Conservation (phyloP, 2,888 invertebrate species). For the Dryobota labecula region DNA sequence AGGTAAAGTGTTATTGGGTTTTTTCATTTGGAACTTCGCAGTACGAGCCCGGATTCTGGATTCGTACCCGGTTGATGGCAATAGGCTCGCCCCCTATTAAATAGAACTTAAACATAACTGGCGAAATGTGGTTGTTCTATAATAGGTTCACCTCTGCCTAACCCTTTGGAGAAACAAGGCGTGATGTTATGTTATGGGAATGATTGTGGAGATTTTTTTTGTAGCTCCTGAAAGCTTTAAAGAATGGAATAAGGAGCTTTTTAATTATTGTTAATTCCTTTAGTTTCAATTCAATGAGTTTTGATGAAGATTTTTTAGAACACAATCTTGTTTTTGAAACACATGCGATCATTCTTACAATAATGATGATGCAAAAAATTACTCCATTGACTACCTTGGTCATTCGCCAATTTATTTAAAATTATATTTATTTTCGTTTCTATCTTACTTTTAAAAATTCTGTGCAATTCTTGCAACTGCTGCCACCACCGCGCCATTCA, state of each 20-base stretch:
- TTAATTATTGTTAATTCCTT: not conserved
- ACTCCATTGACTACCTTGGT: conserved; percentile 28
- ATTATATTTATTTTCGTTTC: not conserved
- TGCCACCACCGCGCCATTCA: too few species aligned
- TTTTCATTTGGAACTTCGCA: too few species aligned
- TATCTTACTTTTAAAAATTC: not conserved
- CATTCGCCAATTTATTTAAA: conserved; percentile 5
- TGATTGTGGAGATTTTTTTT: not conserved
- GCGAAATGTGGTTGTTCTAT: too few species aligned
- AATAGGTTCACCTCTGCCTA: too few species aligned
- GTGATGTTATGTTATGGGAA: too few species aligned
- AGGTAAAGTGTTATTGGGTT: too few species aligned
- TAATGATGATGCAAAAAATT: conserved; percentile 12
- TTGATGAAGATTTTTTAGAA: not conserved
- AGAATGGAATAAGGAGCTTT: not conserved
- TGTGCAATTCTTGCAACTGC: not conserved
- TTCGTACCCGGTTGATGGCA: too few species aligned
- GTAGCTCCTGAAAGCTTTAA: not conserved
- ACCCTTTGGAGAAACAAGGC: too few species aligned
- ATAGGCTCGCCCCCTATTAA: too few species aligned
- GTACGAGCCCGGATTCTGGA: too few species aligned
- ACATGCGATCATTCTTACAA: not conserved
- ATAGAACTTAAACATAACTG: too few species aligned
- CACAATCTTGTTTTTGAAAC: not conserved
- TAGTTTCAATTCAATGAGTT: not conserved